Conservation (phyloP, 2,888 invertebrate genomes). For the Melinopterus prodromus region DNA sequence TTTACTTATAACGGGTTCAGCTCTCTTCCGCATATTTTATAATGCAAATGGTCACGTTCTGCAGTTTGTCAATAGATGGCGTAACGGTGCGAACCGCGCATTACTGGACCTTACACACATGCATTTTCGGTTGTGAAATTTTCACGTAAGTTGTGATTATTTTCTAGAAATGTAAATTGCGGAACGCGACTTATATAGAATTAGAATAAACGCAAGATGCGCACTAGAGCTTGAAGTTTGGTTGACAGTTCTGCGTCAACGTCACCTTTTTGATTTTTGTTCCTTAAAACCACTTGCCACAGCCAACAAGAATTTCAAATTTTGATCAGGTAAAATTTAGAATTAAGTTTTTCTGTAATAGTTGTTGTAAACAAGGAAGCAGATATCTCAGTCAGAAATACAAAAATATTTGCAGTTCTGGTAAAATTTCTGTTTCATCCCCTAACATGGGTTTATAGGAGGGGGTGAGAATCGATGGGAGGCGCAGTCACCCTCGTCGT, state of each 20-base stretch:
- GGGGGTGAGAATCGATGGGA: neutral
- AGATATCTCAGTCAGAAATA: too few species aligned
- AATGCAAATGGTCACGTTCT: neutral
- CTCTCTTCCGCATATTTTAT: neutral
- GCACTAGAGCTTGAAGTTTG: too few species aligned
- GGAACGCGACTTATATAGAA: too few species aligned
- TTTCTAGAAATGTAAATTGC: neutral
- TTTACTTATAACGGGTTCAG: neutral
- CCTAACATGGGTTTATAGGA: too few species aligned
- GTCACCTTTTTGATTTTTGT: too few species aligned
- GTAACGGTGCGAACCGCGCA: neutral
- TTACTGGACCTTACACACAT: neutral
- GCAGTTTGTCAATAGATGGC: conserved; percentile 4
- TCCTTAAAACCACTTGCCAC: too few species aligned
- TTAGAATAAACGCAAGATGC: too few species aligned
- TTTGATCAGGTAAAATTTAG: too few species aligned
- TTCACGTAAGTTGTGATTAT: neutral
- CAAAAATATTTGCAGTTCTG: too few species aligned
- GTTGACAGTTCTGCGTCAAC: too few species aligned
- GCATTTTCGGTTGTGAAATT: conserved; percentile 4
- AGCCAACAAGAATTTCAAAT: too few species aligned
- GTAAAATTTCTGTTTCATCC: too few species aligned
- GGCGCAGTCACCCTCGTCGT: neutral
- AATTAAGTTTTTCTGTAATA: neutral
- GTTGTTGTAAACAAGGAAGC: neutral